Evolutionary conservation across 1,140 invertebrate genomes (phyloP).

Genomic region (Achroia grisella): DNA sequence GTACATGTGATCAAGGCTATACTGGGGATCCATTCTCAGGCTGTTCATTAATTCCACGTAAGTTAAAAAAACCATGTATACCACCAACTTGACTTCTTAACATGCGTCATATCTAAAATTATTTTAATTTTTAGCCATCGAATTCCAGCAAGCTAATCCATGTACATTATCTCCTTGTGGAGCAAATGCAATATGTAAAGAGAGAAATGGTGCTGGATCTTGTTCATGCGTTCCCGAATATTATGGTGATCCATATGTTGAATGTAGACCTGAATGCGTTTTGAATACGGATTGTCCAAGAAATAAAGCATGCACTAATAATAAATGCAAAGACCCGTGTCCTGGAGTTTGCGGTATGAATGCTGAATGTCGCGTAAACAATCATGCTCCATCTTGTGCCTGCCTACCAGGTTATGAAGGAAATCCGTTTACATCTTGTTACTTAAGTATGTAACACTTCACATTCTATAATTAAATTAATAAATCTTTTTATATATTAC

Average conservation of each 20-base stretch:
- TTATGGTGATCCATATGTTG: slow-evolving; percentile 81
- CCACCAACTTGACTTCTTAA: slow-evolving; percentile 6
- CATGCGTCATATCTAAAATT: not conserved
- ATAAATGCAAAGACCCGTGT: slow-evolving; percentile 80
- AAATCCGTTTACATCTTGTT: slow-evolving; percentile 80
- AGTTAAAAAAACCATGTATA: slow-evolving; percentile 23
- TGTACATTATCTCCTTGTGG: slow-evolving; percentile 83
- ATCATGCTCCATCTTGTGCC: slow-evolving; percentile 81
- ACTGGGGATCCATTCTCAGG: slow-evolving; percentile 83
- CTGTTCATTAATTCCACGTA: slow-evolving; percentile 75
- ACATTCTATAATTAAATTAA: slow-evolving; percentile 6
- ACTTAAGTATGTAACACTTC: slow-evolving; percentile 47
- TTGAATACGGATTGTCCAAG: slow-evolving; percentile 79
- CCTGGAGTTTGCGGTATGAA: slow-evolving; percentile 78
- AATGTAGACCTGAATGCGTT: slow-evolving; percentile 84
- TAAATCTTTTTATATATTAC: not conserved
- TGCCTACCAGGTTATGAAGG: slow-evolving; percentile 81
- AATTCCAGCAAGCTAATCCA: slow-evolving; percentile 70
- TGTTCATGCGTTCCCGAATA: slow-evolving; percentile 82
- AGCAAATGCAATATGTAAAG: slow-evolving; percentile 86
- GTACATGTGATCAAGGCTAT: slow-evolving; percentile 79
- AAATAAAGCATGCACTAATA: slow-evolving; percentile 77
- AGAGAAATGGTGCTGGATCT: slow-evolving; percentile 79
- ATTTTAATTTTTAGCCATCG: slow-evolving; percentile 43
- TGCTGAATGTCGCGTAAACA: slow-evolving; percentile 80